Conservation (phyloP, 2,797 vertebrate genomes). For the Alectoris magna region DNA sequence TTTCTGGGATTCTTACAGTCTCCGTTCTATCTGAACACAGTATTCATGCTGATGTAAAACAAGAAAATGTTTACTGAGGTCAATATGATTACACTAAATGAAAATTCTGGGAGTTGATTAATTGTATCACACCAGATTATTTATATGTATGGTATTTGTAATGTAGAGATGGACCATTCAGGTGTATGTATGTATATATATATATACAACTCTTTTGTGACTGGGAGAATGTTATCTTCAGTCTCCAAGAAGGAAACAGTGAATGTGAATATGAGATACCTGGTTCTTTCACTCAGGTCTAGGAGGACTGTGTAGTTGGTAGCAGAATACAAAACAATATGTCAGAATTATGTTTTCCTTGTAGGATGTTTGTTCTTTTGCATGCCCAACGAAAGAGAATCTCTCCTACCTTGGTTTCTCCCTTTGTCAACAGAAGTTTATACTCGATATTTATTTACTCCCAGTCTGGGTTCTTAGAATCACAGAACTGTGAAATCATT, state of each 20-base stretch:
- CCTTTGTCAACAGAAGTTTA: background rate
- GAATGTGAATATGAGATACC: fast-evolving
- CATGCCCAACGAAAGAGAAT: background rate
- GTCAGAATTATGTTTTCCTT: background rate
- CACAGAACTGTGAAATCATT: no score
- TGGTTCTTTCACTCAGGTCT: background rate
- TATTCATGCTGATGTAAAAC: background rate
- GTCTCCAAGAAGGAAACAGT: background rate
- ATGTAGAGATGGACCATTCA: background rate
- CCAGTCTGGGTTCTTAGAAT: background rate
- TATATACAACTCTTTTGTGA: background rate
- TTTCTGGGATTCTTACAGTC: background rate
- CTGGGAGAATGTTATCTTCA: background rate
- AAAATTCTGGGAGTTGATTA: background rate
- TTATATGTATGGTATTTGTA: background rate
- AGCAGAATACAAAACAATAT: background rate
- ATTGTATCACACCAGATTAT: background rate
- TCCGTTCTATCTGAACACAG: background rate
- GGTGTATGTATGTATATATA: no score
- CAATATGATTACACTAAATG: background rate
- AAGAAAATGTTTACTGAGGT: background rate
- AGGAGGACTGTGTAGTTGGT: background rate
- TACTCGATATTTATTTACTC: background rate
- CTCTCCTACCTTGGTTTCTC: background rate
- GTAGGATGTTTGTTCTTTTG: background rate